Percentiles rank a stretch among this genome's conserved stretches.
Conservation (phyloP, 2,888 invertebrate species). For the Himalopsyche anomala region DNA sequence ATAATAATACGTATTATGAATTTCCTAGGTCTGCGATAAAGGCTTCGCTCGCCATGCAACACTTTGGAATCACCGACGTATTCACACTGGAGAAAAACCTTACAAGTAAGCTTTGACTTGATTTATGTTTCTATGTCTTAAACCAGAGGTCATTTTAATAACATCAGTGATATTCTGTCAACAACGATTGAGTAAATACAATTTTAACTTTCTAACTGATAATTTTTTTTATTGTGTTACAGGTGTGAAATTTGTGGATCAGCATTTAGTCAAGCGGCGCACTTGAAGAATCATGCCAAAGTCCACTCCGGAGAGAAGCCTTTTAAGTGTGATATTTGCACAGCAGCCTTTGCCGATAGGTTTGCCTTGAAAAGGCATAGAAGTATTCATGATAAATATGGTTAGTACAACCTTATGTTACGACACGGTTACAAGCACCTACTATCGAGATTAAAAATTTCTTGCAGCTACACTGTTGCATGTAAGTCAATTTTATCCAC, state of each 20-base stretch:
- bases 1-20: not conserved
- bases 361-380: slow-evolving; percentile 91
- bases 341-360: slow-evolving; percentile 91
- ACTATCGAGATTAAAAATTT: too few species aligned
- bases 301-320: slow-evolving; percentile 89
- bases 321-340: slow-evolving; percentile 89
- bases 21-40: slow-evolving; percentile 85
- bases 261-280: slow-evolving; percentile 92
- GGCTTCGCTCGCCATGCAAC: slow-evolving; percentile 92
- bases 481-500: too few species aligned
- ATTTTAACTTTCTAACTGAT: too few species aligned
- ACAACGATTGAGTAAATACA: too few species aligned
- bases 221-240: slow-evolving; percentile 65
- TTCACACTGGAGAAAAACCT: slow-evolving; percentile 92
- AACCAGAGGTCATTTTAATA: too few species aligned
- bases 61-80: slow-evolving; percentile 91
- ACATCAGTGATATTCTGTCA: too few species aligned
- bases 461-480: too few species aligned
- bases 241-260: slow-evolving; percentile 93
- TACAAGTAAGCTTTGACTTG: slow-evolving; percentile 79
- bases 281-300: slow-evolving; percentile 92
- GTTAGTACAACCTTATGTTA: slow-evolving; percentile 69
- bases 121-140: not conserved
- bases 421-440: too few species aligned
- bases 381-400: slow-evolving; percentile 92